These are phyloP conservation scores for Ochropleura leucogaster DNA, from an alignment of 2,888 invertebrate species.

Conservation along the genomic window DNA sequence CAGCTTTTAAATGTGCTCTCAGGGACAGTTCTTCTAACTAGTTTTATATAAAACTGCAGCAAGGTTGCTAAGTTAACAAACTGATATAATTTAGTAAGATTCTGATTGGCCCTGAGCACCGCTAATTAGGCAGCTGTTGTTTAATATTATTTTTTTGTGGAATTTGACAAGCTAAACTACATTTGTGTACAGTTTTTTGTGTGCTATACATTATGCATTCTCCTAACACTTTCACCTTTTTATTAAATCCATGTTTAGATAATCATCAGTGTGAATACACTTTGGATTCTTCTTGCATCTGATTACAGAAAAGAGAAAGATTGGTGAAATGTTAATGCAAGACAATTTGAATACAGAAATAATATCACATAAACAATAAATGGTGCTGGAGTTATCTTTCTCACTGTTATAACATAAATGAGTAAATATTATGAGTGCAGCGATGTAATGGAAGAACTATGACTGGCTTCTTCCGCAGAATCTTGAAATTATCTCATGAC, in stretches of 20 bases:
- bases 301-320: constrained; percentile 40
- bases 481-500: background rate
- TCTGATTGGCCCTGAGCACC: constrained; percentile 38
- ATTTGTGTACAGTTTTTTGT: constrained; percentile 29
- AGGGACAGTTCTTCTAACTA: constrained; percentile 19
- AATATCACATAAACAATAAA: background rate
- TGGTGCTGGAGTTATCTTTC: background rate
- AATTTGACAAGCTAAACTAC: constrained; percentile 24
- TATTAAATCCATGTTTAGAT: constrained; percentile 38
- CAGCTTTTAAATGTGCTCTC: constrained; percentile 7
- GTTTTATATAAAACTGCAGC: constrained; percentile 22
- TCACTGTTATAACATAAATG: background rate
- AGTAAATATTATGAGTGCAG: background rate
- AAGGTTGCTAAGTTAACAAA: constrained; percentile 7
- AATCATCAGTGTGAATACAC: constrained; percentile 34
- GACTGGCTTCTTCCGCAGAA: background rate
- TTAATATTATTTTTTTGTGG: constrained; percentile 30
- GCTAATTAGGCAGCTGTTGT: constrained; percentile 28
- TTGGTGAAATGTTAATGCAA: background rate
- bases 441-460: background rate
- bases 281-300: constrained; percentile 28
- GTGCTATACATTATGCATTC: constrained; percentile 43
- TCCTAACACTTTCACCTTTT: constrained; percentile 56
- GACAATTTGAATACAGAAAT: background rate
- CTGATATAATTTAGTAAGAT: constrained; percentile 23